Conservation (phyloP, 2,113 vertebrate species). For the Anser brachyrhynchus region DNA sequence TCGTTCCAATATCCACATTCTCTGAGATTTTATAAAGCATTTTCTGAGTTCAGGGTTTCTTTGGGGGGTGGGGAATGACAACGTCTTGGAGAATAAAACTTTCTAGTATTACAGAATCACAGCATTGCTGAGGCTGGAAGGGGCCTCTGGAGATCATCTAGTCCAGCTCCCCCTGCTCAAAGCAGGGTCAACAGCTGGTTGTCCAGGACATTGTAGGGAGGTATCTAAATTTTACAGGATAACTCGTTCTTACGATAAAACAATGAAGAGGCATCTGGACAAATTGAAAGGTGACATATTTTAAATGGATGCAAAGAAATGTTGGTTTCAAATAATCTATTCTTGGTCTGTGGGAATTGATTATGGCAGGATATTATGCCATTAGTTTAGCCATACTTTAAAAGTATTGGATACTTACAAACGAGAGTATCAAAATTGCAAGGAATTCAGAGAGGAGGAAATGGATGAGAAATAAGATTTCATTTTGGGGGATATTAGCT, state of each 20-base stretch:
- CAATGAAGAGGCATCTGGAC: background rate
- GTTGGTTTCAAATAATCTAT: background rate
- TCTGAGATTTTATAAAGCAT: background rate
- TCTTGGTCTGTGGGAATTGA: background rate
- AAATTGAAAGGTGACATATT: background rate
- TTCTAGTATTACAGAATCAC: background rate
- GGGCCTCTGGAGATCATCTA: background rate
- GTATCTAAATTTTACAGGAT: background rate
- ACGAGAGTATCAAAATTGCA: background rate
- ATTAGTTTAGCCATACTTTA: background rate
- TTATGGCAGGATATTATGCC: background rate
- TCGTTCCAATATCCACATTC: background rate
- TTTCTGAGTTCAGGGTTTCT: background rate
- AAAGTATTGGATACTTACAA: background rate
- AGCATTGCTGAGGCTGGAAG: background rate
- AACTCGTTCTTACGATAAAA: background rate
- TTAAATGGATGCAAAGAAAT: background rate
- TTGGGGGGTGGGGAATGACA: background rate
- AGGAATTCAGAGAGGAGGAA: background rate
- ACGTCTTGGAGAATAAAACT: background rate
- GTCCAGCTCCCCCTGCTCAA: background rate
- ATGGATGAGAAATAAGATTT: background rate
- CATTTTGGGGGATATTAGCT: background rate
- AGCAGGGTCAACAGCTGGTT: background rate
- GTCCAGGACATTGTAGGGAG: background rate